phyloP scores from a whole-genome alignment of 2,888 invertebrate genomes.

The Xylophagus ater region DNA sequence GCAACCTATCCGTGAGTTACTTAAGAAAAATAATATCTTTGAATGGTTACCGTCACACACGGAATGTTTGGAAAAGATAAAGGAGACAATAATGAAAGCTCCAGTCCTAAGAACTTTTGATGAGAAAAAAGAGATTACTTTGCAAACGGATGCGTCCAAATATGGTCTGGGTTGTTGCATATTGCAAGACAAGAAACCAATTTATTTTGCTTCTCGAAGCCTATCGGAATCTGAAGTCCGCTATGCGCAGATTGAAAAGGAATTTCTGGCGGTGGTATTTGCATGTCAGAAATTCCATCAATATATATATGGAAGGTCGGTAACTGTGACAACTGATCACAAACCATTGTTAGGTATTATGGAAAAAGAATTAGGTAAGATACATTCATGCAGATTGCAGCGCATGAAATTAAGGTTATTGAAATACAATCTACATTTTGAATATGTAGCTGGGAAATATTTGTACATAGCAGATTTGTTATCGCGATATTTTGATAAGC shows the following conservation, averaged over 20 bases:
- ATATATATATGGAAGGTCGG: constrained; percentile 16
- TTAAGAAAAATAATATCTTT: constrained; percentile 11
- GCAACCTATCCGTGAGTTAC: constrained; percentile 13
- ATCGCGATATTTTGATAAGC: no score
- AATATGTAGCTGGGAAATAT: no score
- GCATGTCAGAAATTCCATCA: constrained; percentile 17
- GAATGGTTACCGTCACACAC: background rate
- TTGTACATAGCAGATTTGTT: no score
- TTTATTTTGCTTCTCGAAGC: constrained; percentile 14
- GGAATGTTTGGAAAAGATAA: background rate
- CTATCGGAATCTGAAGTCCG: constrained; percentile 14
- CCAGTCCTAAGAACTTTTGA: constrained; percentile 13
- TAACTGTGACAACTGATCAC: constrained; percentile 15
- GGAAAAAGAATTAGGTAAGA: no score
- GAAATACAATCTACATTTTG: no score
- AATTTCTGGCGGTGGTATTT: constrained; percentile 18
- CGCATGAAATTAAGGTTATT: no score
- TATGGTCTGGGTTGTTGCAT: constrained; percentile 16
- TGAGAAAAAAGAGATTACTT: constrained; percentile 9
- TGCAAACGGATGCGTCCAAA: constrained; percentile 18
- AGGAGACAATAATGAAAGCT: background rate
- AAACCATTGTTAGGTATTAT: no score
- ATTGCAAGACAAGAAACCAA: constrained; percentile 16
- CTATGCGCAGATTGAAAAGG: constrained; percentile 19
- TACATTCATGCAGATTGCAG: no score